A percentile compares a stretch with the other conserved stretches of the same genome.
Evolutionary conservation across 2,888 invertebrate genomes (phyloP).

Genomic region (Apoda limacodes): DNA sequence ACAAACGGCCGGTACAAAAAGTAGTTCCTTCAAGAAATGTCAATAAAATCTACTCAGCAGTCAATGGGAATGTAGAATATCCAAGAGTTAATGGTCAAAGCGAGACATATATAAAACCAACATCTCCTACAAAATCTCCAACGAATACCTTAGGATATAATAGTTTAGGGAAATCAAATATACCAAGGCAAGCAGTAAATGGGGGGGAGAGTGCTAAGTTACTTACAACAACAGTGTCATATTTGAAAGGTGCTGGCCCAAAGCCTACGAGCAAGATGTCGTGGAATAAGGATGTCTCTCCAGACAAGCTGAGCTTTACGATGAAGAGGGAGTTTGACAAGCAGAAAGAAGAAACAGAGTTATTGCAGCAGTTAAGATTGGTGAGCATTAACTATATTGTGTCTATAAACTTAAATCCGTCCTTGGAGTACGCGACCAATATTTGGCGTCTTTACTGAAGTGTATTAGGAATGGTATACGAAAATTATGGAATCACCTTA

Average conservation of each 20-base stretch:
- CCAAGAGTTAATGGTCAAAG: conserved; percentile 40
- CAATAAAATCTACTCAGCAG: conserved; percentile 61
- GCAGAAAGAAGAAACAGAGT: conserved; percentile 88
- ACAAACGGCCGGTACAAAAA: conserved; percentile 80
- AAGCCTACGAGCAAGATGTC: conserved; percentile 68
- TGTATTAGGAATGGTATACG: too few relatives aligned
- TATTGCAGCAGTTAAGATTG: conserved; percentile 84
- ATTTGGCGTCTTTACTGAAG: too few relatives aligned
- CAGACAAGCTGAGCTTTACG: conserved; percentile 88
- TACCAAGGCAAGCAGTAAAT: conserved; percentile 46
- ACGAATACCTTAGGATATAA: conserved; percentile 72
- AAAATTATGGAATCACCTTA: too few relatives aligned
- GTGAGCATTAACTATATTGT: conserved; percentile 60
- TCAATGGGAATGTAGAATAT: conserved; percentile 54
- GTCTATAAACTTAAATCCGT: too few relatives aligned
- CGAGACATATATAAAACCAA: conserved; percentile 73
- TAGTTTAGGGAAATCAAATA: conserved; percentile 49
- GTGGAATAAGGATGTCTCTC: conserved; percentile 78
- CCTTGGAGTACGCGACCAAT: too few relatives aligned
- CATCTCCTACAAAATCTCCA: conserved; percentile 74
- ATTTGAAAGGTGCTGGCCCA: conserved; percentile 67
- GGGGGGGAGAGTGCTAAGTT: conserved; percentile 58
- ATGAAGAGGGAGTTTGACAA: conserved; percentile 93
- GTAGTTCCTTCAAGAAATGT: conserved; percentile 81
- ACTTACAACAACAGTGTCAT: conserved; percentile 69